phyloP scores from a whole-genome alignment of 2,797 vertebrate species.

The Chloroceryle amazona region DNA sequence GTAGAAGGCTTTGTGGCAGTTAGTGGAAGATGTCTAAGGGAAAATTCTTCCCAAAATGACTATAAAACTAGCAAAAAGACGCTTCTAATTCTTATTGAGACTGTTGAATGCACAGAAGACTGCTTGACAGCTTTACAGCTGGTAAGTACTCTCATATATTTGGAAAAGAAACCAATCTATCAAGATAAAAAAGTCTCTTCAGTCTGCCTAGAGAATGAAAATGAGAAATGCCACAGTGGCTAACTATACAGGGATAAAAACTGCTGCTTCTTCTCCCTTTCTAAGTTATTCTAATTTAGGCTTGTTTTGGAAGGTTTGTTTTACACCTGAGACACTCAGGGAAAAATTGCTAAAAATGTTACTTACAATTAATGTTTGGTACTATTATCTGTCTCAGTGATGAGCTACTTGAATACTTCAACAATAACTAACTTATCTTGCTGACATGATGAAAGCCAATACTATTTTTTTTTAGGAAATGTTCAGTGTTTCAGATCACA shows the following conservation, averaged over 20 bases:
- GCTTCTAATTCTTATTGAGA: background rate
- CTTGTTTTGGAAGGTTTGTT: background rate
- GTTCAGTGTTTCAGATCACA: background rate
- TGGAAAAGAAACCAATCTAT: background rate
- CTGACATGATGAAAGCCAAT: background rate
- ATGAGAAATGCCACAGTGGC: background rate
- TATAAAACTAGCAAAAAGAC: background rate
- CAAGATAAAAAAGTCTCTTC: background rate
- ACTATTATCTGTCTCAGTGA: background rate
- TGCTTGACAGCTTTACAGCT: background rate
- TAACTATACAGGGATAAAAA: background rate
- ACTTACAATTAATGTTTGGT: background rate
- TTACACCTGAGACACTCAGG: background rate
- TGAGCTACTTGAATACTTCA: background rate
- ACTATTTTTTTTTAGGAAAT: background rate
- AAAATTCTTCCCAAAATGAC: background rate
- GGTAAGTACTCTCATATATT: background rate
- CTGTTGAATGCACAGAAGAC: background rate
- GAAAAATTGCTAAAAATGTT: background rate
- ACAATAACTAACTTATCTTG: background rate
- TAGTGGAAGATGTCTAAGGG: background rate
- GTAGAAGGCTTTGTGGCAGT: background rate
- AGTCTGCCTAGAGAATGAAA: background rate
- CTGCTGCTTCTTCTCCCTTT: background rate
- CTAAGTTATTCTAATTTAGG: background rate